Conservation (phyloP, 1,140 invertebrate genomes). For the Pantala flavescens region DNA sequence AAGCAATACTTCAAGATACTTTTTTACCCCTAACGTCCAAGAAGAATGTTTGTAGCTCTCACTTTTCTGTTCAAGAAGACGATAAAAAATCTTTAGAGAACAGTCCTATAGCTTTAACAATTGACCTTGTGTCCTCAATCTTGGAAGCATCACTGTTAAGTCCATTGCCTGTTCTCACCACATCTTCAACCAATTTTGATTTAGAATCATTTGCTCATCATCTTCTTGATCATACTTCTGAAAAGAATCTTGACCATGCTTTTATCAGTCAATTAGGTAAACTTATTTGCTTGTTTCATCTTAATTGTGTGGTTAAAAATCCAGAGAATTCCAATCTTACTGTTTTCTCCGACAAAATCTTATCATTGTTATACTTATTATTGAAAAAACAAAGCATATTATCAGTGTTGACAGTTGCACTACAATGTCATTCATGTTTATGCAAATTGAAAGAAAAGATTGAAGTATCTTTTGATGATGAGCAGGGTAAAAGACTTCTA, state of each 20-base stretch:
- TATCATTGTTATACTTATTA: background rate
- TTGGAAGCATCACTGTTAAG: background rate
- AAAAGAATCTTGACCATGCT: background rate
- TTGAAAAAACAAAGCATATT: background rate
- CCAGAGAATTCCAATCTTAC: background rate
- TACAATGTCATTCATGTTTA: background rate
- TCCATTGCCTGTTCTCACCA: background rate
- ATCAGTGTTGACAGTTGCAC: background rate
- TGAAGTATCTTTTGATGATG: background rate
- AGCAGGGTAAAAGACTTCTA: background rate
- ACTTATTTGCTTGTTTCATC: background rate
- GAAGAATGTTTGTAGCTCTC: background rate
- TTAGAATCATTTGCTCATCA: background rate
- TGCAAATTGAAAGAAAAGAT: background rate
- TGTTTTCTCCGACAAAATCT: background rate
- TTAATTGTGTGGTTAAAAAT: background rate
- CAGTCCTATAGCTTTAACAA: background rate
- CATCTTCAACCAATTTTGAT: background rate
- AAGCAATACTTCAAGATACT: background rate
- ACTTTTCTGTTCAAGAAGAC: background rate
- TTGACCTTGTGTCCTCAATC: background rate
- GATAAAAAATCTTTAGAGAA: background rate
- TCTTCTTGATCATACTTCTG: background rate
- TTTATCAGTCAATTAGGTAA: background rate
- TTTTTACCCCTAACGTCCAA: background rate